A percentile compares a stretch with the other conserved stretches of the same genome.
Conservation (phyloP, 2,113 vertebrate species). For the Gambusia holbrooki region DNA sequence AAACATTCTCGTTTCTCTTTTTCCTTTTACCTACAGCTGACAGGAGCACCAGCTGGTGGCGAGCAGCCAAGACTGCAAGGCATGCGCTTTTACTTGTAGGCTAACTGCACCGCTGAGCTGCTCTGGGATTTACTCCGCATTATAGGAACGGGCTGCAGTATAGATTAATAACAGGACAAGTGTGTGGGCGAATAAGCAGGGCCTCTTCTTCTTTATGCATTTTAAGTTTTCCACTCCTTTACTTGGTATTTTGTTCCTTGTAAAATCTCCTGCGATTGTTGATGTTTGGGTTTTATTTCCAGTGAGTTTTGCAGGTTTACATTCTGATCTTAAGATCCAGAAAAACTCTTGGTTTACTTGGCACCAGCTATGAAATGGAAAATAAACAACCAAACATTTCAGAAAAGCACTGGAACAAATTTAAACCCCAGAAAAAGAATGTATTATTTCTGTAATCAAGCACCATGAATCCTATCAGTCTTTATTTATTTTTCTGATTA, state of each 20-base stretch:
- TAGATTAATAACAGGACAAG: slow-evolving; percentile 67
- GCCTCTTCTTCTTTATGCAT: slow-evolving; percentile 6
- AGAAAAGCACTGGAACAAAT: neutral
- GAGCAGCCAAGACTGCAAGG: slow-evolving; percentile 73
- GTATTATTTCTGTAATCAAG: neutral
- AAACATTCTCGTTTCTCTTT: slow-evolving; percentile 42
- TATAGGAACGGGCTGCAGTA: slow-evolving; percentile 64
- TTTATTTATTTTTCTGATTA: neutral
- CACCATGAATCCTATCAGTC: neutral
- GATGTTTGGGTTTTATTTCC: slow-evolving; percentile 5
- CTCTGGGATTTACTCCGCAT: slow-evolving; percentile 62
- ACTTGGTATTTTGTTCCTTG: neutral
- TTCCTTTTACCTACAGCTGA: slow-evolving; percentile 73
- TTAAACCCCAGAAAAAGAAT: neutral
- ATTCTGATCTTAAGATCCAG: slow-evolving; percentile 4
- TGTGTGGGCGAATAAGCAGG: slow-evolving; percentile 59
- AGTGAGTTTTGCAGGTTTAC: neutral
- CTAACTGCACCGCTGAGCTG: slow-evolving; percentile 63
- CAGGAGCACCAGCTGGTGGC: slow-evolving; percentile 75
- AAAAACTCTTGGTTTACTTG: neutral
- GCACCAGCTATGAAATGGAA: neutral
- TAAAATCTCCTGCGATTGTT: neutral
- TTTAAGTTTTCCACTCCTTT: slow-evolving; percentile 22
- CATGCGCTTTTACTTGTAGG: slow-evolving; percentile 66
- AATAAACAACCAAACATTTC: slow-evolving; percentile 16